Evolutionary conservation across 35 echinoderm and acorn worm species (phyloP), one percentile per base, ranked within the genome.

Genomic region (Ptychodera flava): DNA sequence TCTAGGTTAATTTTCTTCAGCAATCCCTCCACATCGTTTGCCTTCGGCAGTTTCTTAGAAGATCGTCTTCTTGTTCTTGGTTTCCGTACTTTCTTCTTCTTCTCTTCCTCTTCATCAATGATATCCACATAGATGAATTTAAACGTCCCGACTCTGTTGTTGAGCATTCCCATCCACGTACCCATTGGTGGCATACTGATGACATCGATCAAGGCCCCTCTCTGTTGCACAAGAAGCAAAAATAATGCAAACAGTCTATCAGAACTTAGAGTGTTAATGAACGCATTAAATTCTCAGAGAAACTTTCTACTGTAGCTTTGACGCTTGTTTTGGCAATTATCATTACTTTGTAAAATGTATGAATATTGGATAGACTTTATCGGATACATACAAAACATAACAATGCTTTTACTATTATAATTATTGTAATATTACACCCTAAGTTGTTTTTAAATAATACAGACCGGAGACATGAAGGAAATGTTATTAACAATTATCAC

Each of bases 111-210:
- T 31, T 83, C 82, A 34, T 83, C 82, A 30, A 83, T 83, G 14
- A 83, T 36, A 16, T 83, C 34, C 0, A 37, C 82, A 83, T 83
- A 83, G 31, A 83, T 83, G 82, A 83, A 83, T 35, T 83, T 83
- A 30, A 83, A 83, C 28, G 82, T 83, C 1, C 82, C 82, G 37
- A 83, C 82, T n/a, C 37, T 83, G 35, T 36, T 83, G 30, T 83
- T 30, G 0, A 83, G 35, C 82, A 83, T 83, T 36, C 82, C 82
- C 34, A 83, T 34, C 82, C 82, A 83, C 2, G 28, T 83, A 14
- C 82, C 82, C 16, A 36, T 83, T 83, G 82, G 82, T 36, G 82
- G 82, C 30, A 36, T 83, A 30, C 28, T 83, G 82, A 83, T 83
- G 37, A 83, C 16, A 1, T 83, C 33, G 1, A 83, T 83, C 1